Conservation (phyloP, 2,888 invertebrate genomes). For the Troilus luridus region DNA sequence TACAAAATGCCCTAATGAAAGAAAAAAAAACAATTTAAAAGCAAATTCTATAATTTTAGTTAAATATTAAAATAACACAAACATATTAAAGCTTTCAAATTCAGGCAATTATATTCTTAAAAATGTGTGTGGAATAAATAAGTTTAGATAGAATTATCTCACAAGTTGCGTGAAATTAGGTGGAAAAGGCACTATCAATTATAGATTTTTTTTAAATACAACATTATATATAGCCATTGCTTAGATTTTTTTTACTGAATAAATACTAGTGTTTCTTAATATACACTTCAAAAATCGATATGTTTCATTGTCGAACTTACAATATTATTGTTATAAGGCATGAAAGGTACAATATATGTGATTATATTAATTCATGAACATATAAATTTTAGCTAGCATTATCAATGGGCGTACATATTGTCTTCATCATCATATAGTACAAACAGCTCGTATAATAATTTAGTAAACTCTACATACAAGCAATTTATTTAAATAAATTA, state of each 20-base stretch:
- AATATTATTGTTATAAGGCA: too few relatives aligned
- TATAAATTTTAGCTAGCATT: not conserved
- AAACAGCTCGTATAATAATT: too few relatives aligned
- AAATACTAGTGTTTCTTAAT: not conserved
- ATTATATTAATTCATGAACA: not conserved
- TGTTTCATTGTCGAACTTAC: not conserved
- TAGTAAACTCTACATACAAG: not conserved
- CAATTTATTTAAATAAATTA: not conserved
- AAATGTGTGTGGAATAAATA: not conserved
- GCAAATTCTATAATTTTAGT: not conserved
- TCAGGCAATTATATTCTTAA: not conserved
- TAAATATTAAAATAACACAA: not conserved
- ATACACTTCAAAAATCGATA: not conserved
- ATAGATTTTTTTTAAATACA: not conserved
- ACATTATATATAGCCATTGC: not conserved
- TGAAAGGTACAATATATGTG: too few relatives aligned
- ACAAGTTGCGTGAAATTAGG: not conserved
- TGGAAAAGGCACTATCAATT: constrained; percentile 3
- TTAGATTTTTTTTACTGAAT: not conserved
- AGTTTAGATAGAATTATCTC: not conserved
- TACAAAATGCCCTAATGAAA: constrained; percentile 29
- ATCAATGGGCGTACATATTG: not conserved
- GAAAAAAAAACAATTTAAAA: not conserved
- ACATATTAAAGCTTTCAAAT: constrained; percentile 1
- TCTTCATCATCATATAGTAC: not conserved